phyloP scores from a whole-genome alignment of 2,888 invertebrate species.

The Nebria salina region DNA sequence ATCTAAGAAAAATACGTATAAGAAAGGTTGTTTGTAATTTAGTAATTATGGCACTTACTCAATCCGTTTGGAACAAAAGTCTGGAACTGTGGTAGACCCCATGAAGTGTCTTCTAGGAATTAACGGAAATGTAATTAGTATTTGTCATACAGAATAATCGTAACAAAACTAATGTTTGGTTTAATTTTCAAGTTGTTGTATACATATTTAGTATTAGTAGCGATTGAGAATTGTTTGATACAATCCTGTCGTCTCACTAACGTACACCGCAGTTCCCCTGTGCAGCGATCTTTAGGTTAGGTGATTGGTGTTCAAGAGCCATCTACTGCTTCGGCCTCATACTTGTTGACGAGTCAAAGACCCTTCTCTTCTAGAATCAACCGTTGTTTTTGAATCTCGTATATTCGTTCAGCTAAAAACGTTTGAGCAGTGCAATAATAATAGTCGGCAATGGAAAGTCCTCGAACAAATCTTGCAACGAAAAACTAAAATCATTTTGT shows the following conservation, averaged over 20 bases:
- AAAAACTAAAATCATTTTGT: too few species aligned
- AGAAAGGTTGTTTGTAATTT: neutral
- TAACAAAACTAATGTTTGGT: neutral
- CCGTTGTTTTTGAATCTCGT: slow-evolving; percentile 12
- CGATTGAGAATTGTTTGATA: neutral
- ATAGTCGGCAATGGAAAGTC: neutral
- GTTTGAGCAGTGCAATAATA: neutral
- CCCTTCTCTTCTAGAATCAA: slow-evolving; percentile 23
- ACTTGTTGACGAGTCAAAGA: slow-evolving; percentile 43
- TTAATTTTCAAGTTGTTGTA: too few species aligned
- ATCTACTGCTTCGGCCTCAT: slow-evolving; percentile 10
- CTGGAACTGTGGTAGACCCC: slow-evolving; percentile 25
- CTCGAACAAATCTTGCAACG: too few species aligned
- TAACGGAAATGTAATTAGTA: slow-evolving; percentile 34
- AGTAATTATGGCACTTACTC: slow-evolving; percentile 17
- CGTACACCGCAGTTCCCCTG: neutral
- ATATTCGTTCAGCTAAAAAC: neutral
- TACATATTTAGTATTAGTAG: too few species aligned
- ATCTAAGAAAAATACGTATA: too few species aligned
- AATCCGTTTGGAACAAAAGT: slow-evolving; percentile 28
- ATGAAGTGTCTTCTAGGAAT: neutral
- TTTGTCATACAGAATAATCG: slow-evolving; percentile 28
- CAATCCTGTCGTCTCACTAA: slow-evolving; percentile 4
- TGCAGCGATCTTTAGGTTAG: neutral
- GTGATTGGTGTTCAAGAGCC: slow-evolving; percentile 8